These are phyloP conservation scores for Accipiter cooperii DNA, from an alignment of 2,113 vertebrate genomes.

Conservation along the genomic window DNA sequence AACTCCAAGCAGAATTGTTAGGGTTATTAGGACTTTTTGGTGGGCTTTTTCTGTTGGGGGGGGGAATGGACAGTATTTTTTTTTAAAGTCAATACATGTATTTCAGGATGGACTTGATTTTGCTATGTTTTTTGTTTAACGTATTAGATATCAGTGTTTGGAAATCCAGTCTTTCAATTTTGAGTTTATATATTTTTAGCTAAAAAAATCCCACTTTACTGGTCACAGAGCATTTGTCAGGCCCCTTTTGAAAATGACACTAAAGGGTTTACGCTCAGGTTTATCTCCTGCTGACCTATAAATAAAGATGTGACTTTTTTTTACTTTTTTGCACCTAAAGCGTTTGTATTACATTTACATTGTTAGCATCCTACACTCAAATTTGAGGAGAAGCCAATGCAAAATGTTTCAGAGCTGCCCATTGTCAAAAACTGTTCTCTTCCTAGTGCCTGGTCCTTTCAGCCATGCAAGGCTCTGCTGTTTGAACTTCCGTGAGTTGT, in stretches of 20 bases:
- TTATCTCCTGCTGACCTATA: background rate
- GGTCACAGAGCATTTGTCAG: background rate
- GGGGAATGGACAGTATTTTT: fast-evolving
- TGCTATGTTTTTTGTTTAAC: background rate
- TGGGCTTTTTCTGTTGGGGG: background rate
- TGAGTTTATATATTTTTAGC: background rate
- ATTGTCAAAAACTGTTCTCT: background rate
- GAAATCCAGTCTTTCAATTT: background rate
- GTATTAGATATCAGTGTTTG: background rate
- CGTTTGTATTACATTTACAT: background rate
- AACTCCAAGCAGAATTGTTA: background rate
- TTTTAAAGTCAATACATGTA: background rate
- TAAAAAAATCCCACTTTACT: background rate
- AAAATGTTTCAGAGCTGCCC: background rate
- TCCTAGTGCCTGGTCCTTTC: background rate
- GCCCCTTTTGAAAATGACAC: background rate
- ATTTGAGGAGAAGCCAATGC: background rate
- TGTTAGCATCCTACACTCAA: background rate
- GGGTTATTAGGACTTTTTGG: background rate
- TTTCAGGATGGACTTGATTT: background rate
- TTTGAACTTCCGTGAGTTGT: background rate
- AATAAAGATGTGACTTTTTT: background rate
- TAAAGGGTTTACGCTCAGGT: background rate
- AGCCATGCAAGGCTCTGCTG: background rate
- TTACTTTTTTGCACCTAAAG: background rate